Evolutionary conservation across 2,113 vertebrate genomes (phyloP), one percentile per base, ranked within the genome.

Genomic region (Oreotrochilus melanogaster): DNA sequence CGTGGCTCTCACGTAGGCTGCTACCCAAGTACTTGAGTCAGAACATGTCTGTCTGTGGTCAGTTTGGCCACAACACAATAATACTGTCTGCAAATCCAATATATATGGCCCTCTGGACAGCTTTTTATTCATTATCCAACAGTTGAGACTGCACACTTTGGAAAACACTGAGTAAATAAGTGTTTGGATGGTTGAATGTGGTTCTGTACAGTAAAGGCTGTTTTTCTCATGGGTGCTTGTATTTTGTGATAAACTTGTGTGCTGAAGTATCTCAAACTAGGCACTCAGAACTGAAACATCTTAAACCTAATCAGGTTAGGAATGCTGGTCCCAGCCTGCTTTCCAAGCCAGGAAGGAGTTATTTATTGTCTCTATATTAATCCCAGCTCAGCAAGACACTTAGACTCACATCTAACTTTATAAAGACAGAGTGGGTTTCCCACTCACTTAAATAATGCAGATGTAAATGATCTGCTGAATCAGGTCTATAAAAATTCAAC

Each of bases 291-390:
- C 62, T 8, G 21, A 86, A 93, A 80, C 33, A 86, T 48, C 72
- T 35, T 78, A 67, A 64, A 93, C 83, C 51, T 79, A 50, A 81
- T 51, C 61, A 82, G 47, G 56, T 56, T 80, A 64, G 43, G 73
- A 88, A 90, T 0, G 0, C 37, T 78, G 60, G 67, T 37, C 87
- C 30, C 75, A 67, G n/a, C 60, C 21, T 61, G 69, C 81, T 80
- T 30, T 5, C 53, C 45, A 69, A 91, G 53, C 53, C 61, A 72
- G 70, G 58, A 89, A 69, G n/a, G 48, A 85, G 50, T 57, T 57
- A 60, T 88, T 94, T 90, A 71, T 93, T 94, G 86, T 92, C 72
- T 53, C 42, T 60, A 78, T 80, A 96, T 92, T 92, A 96, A 83
- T 60, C 84, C 67, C 82, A 92, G 60, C 79, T 96, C 94, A 92